Evolutionary conservation across 2,888 invertebrate genomes (phyloP).

Genomic region (Lasius platythorax): DNA sequence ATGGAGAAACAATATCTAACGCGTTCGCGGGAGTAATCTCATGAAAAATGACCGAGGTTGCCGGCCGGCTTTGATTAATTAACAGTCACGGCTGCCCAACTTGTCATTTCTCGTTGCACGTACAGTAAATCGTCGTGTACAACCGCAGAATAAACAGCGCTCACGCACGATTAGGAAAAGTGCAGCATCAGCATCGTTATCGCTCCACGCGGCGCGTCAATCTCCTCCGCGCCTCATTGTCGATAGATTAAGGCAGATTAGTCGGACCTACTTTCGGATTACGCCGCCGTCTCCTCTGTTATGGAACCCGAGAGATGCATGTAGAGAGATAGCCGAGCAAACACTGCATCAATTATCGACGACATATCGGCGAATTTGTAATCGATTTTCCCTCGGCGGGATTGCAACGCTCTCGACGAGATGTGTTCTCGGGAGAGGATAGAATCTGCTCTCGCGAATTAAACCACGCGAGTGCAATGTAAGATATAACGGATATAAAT

Average conservation of each 20-base stretch:
- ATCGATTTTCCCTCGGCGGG: slow-evolving; percentile 39
- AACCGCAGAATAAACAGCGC: slow-evolving; percentile 42
- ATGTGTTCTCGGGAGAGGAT: neutral
- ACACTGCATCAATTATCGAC: slow-evolving; percentile 49
- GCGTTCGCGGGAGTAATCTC: neutral
- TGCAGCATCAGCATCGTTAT: slow-evolving; percentile 55
- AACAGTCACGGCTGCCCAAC: slow-evolving; percentile 33
- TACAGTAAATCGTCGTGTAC: slow-evolving; percentile 44
- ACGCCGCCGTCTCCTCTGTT: slow-evolving; percentile 46
- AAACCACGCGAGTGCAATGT: slow-evolving; percentile 9
- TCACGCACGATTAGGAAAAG: slow-evolving; percentile 40
- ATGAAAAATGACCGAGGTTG: slow-evolving; percentile 32
- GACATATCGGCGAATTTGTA: slow-evolving; percentile 53
- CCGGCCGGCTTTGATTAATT: slow-evolving; percentile 50
- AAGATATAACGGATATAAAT: slow-evolving; percentile 38
- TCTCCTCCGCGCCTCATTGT: slow-evolving; percentile 54
- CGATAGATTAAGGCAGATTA: slow-evolving; percentile 57
- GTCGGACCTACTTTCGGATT: slow-evolving; percentile 53
- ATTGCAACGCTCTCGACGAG: slow-evolving; percentile 16
- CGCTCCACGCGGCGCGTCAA: slow-evolving; percentile 48
- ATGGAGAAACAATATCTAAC: neutral
- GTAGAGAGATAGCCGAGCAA: slow-evolving; percentile 6
- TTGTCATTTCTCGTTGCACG: slow-evolving; percentile 51
- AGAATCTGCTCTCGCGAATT: slow-evolving; percentile 15
- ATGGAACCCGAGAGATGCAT: slow-evolving; percentile 33